Base-by-base conservation (phyloP, 1,140 invertebrate genomes). In the Gryon sp. region DNA sequence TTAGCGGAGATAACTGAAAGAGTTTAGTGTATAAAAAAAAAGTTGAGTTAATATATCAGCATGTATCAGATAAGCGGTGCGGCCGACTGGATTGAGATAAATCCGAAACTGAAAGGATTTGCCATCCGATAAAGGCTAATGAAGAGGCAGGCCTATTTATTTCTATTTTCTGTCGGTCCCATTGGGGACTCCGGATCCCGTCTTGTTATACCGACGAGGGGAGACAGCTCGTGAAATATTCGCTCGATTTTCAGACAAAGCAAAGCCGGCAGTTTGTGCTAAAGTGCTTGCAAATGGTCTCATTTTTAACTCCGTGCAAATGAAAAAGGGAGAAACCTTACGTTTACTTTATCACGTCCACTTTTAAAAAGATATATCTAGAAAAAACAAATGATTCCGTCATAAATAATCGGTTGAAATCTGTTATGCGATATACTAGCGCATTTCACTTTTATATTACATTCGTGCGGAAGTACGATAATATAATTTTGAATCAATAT, bases 241-340 rank as follows among this genome's bases (percentile, higher is more conserved):
- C 74, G 65, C 75, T 50, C 81, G 76, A 85, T 85, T 85, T 83
- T 65, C 80, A 82, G 72, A 83, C 82, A 84, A 84, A 85, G 80
- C 80, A 82, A 38, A 50, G 59, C 41, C 45, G 57, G 76, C 50
- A 73, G 78, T 80, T 83, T 78, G 70, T 65, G 73, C 79, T 78
- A 82, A 84, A 84, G 84, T 83, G 81, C 82, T 76, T 72, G 79
- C 75, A 83, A 84, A 85, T 80, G 76, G 79, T 76, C 75, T 80
- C 82, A 84, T 85, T 85, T 85, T 85, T 84, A 81, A 82, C 80
- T 57, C 50, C 12, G 15, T 34, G 26, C 41, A 11, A 53, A 65
- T 30, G 32, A 48, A 57, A n/a, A 26, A 57, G 60, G 36, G 36
- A 24, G 20, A 50, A 45, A 68, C 69, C 76, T 69, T 73, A 74